phyloP scores from a whole-genome alignment of 2,888 invertebrate species.

The Metallyticus violacea region DNA sequence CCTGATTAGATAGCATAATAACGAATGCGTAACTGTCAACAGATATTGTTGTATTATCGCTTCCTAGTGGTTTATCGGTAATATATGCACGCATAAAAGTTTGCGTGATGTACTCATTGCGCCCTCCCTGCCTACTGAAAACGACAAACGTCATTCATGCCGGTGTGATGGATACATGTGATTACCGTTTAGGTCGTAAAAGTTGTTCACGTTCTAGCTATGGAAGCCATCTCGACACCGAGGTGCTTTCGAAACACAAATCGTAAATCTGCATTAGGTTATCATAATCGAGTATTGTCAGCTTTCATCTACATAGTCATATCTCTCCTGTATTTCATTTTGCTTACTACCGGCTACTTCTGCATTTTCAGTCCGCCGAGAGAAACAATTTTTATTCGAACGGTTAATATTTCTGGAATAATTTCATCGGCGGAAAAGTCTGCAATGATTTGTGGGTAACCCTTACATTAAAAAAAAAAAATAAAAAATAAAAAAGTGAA shows the following conservation, averaged over 20 bases:
- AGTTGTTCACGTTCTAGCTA: not conserved
- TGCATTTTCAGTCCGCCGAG: not conserved
- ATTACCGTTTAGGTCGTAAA: not conserved
- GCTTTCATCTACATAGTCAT: not conserved
- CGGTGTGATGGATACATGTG: not conserved
- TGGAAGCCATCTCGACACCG: not conserved
- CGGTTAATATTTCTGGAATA: no score
- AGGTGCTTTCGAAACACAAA: not conserved
- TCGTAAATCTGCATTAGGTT: not conserved
- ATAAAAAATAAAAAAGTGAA: no score
- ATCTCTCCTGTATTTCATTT: not conserved
- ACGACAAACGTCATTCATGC: not conserved
- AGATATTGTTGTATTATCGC: not conserved
- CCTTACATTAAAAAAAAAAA: no score
- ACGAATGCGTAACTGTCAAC: not conserved
- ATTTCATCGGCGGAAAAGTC: no score
- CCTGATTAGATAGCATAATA: not conserved
- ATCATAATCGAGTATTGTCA: not conserved
- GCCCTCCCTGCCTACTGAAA: not conserved
- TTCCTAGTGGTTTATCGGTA: not conserved
- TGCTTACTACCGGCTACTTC: not conserved
- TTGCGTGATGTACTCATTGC: not conserved
- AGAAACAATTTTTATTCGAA: no score
- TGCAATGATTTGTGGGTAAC: no score
- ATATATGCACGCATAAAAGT: not conserved